A percentile compares a stretch with the other conserved stretches of the same genome.
phyloP scores from a whole-genome alignment of 1,140 invertebrate genomes.

The Brachionus calyciflorus region DNA sequence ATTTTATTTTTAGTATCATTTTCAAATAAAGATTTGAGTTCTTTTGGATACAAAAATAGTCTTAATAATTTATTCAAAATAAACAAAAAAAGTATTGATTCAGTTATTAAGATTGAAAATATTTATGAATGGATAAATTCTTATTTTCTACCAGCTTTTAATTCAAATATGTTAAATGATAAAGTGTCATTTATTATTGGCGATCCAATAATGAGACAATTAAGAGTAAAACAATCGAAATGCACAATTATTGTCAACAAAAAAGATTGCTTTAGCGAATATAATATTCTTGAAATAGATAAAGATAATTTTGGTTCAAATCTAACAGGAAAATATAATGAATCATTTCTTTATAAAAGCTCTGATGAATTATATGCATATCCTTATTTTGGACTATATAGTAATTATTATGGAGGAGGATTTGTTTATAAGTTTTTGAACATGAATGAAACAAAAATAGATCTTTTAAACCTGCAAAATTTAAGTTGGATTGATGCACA shows the following conservation, averaged over 20 bases:
- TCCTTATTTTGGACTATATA: conserved; percentile 61
- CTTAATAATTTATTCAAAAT: conserved; percentile 60
- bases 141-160: background rate
- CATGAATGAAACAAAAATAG: conserved; percentile 47
- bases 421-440: conserved; percentile 62
- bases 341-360: background rate
- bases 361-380: conserved; percentile 59
- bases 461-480: background rate
- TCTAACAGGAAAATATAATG: background rate
- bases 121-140: background rate
- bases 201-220: conserved; percentile 62
- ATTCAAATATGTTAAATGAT: conserved; percentile 62
- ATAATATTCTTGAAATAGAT: background rate
- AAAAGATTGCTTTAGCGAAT: background rate
- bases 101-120: background rate
- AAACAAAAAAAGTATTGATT: background rate
- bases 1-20: conserved; percentile 62
- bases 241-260: background rate
- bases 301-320: background rate
- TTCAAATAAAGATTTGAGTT: conserved; percentile 58
- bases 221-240: background rate
- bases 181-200: conserved; percentile 64
- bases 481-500: background rate
- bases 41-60: conserved; percentile 59
- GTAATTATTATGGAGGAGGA: conserved; percentile 64